Evolutionary conservation across 2,888 invertebrate species (phyloP).

Genomic region (Dryobota labecula): DNA sequence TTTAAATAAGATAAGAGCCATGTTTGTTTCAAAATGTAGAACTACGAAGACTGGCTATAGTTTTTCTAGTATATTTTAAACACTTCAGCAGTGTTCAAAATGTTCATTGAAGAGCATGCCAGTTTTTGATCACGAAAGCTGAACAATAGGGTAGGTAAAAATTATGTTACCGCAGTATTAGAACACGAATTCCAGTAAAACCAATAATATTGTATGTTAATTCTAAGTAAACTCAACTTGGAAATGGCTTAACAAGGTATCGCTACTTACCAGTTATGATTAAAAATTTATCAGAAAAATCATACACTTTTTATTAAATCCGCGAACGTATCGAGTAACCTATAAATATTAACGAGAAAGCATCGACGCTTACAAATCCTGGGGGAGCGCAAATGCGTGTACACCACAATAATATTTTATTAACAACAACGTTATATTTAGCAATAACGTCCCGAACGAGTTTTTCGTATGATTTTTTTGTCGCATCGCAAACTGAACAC

Average conservation of each 20-base stretch:
- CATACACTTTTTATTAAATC: conserved; percentile 55
- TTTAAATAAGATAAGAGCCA: not conserved
- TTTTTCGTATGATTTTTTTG: conserved; percentile 68
- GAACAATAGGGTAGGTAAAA: not conserved
- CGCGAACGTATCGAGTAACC: conserved; percentile 41
- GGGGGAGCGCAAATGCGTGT: conserved; percentile 49
- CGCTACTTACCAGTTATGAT: conserved; percentile 12
- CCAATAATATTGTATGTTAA: not conserved
- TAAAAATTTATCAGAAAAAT: conserved; percentile 15
- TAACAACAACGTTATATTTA: conserved; percentile 64
- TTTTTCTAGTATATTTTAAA: not conserved
- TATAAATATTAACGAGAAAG: conserved; percentile 63
- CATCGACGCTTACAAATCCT: conserved; percentile 62
- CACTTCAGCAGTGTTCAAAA: not conserved
- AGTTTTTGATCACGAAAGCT: not conserved
- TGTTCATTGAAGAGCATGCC: not conserved
- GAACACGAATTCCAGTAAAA: not conserved
- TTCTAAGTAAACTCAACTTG: not conserved
- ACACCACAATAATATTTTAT: conserved; percentile 66
- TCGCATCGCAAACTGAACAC: conserved; percentile 76
- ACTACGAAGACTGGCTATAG: not conserved
- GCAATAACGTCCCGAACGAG: conserved; percentile 61
- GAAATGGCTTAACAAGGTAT: not conserved
- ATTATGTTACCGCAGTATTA: not conserved
- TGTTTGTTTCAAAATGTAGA: not conserved